Evolutionary conservation across 2,113 vertebrate species (phyloP).

Genomic region (Ranitomeya imitator): DNA sequence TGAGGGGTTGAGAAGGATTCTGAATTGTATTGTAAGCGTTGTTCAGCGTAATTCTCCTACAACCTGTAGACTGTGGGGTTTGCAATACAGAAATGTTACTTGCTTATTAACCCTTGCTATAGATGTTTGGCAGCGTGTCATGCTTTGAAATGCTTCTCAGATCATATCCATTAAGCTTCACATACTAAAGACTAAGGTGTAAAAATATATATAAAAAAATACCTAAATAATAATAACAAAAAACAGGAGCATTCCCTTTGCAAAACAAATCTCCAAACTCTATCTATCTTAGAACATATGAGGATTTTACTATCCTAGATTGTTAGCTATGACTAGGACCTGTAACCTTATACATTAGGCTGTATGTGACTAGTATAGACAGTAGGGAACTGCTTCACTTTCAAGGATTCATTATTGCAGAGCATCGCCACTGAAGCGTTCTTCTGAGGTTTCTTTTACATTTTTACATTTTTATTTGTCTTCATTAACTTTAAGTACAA

Average conservation of each 20-base stretch:
- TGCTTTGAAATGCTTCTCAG: slow-evolving; percentile 34
- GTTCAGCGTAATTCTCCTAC: background rate
- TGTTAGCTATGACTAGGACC: background rate
- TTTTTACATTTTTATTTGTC: background rate
- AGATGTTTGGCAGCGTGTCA: background rate
- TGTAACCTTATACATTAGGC: background rate
- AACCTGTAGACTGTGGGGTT: background rate
- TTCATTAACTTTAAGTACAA: background rate
- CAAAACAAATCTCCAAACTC: slow-evolving; percentile 1
- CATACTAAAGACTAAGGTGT: background rate
- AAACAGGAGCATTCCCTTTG: slow-evolving; percentile 42
- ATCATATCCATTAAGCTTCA: background rate
- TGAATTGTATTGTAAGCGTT: background rate
- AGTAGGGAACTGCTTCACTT: background rate
- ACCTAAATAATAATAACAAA: background rate
- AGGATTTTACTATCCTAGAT: background rate
- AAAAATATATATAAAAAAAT: background rate
- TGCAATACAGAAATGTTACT: background rate
- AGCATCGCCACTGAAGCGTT: background rate
- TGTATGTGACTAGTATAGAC: background rate
- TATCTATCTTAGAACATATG: slow-evolving; percentile 5
- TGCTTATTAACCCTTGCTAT: background rate
- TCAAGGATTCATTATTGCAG: background rate
- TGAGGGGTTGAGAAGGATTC: background rate
- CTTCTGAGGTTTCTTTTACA: background rate